Evolutionary conservation across 2,888 invertebrate genomes (phyloP).

Genomic region (Aricia artaxerxes): DNA sequence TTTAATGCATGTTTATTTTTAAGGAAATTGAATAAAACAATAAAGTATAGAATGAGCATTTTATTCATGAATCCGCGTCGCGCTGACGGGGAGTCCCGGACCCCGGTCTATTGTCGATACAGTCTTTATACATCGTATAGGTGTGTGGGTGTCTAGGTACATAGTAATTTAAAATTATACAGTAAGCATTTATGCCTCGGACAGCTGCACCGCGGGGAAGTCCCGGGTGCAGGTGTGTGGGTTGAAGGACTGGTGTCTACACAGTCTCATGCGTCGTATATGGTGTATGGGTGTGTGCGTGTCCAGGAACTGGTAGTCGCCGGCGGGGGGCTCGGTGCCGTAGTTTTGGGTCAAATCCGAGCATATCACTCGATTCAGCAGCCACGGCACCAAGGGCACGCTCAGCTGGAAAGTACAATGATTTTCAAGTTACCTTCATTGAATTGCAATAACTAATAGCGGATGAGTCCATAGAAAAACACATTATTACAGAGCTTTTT

Average conservation of each 20-base stretch:
- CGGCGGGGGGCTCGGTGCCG: conserved; percentile 68
- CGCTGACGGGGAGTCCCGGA: conserved; percentile 52
- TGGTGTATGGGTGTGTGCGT: conserved; percentile 72
- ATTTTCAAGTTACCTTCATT: neutral
- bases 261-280: conserved; percentile 63
- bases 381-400: conserved; percentile 63
- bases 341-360: conserved; percentile 72
- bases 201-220: conserved; percentile 48
- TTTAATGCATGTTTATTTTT: conserved; percentile 35
- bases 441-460: too few species aligned
- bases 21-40: conserved; percentile 37
- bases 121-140: conserved; percentile 64
- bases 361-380: conserved; percentile 69
- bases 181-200: neutral
- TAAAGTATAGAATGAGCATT: conserved; percentile 34
- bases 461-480: too few species aligned
- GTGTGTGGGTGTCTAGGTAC: conserved; percentile 71
- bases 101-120: conserved; percentile 65
- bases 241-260: conserved; percentile 66
- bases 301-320: conserved; percentile 70
- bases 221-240: conserved; percentile 64
- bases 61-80: conserved; percentile 35
- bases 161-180: neutral
- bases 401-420: conserved; percentile 55
- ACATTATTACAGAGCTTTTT: too few species aligned